phyloP scores from a whole-genome alignment of 2,113 vertebrate genomes.

The Plestiodon gilberti region DNA sequence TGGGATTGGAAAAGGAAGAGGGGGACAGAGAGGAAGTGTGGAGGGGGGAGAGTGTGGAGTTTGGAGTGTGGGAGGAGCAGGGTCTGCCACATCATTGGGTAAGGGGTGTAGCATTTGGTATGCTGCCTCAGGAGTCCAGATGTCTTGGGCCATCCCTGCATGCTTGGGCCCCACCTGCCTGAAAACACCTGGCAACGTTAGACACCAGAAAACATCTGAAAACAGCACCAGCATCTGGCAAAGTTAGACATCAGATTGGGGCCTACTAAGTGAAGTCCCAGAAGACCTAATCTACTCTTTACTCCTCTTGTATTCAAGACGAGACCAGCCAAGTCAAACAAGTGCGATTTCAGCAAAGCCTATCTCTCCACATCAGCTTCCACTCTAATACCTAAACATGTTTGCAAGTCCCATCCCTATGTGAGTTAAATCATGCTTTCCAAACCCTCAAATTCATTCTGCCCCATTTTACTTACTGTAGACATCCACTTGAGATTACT shows the following conservation, averaged over 20 bases:
- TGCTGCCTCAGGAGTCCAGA: too few relatives aligned
- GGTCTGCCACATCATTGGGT: too few relatives aligned
- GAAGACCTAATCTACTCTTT: background rate
- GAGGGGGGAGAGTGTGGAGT: too few relatives aligned
- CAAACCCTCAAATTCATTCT: background rate
- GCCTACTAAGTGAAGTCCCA: background rate
- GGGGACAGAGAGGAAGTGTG: too few relatives aligned
- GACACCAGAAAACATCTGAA: too few relatives aligned
- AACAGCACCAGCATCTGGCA: background rate
- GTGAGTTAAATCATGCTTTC: background rate
- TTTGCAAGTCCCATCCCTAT: background rate
- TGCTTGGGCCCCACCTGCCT: too few relatives aligned
- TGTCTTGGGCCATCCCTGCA: too few relatives aligned
- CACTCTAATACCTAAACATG: background rate
- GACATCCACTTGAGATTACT: slow-evolving; percentile 20
- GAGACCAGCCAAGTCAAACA: background rate
- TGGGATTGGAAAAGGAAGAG: too few relatives aligned
- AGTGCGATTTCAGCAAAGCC: background rate
- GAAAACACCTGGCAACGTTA: background rate
- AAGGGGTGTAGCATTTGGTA: too few relatives aligned
- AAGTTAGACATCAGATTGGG: background rate
- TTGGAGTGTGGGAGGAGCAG: too few relatives aligned
- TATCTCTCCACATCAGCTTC: background rate
- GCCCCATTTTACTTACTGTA: background rate
- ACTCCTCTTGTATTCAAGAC: background rate